Conservation (phyloP, 2,113 vertebrate genomes). For the Hypomesus transpacificus region DNA sequence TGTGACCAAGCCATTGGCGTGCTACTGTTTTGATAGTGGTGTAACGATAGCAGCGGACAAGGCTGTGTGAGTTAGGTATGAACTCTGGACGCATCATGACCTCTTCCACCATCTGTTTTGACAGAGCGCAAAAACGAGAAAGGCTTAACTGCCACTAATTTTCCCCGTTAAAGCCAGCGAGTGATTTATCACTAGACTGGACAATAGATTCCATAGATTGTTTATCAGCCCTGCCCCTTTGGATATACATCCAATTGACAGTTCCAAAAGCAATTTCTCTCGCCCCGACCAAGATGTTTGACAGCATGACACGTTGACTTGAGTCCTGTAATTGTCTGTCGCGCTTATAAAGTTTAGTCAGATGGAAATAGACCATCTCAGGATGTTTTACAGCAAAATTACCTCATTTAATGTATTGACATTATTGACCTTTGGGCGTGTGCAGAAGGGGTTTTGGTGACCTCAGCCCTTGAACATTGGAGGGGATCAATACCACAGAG, state of each 20-base stretch:
- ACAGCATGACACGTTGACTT: slow-evolving; percentile 58
- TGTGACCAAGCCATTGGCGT: too few species aligned
- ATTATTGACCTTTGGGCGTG: slow-evolving; percentile 67
- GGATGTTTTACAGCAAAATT: slow-evolving; percentile 73
- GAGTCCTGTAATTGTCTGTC: slow-evolving; percentile 60
- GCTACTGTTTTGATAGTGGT: too few species aligned
- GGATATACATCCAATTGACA: slow-evolving; percentile 46
- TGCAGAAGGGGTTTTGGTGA: slow-evolving; percentile 62
- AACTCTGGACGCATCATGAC: too few species aligned
- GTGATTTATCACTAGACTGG: slow-evolving; percentile 63
- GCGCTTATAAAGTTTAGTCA: slow-evolving; percentile 69
- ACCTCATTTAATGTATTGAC: slow-evolving; percentile 77
- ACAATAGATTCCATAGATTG: slow-evolving; percentile 53
- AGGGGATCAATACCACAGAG: slow-evolving; percentile 66
- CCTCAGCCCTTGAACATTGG: slow-evolving; percentile 64
- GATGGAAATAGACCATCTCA: slow-evolving; percentile 65
- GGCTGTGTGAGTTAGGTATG: not conserved
- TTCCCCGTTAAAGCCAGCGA: slow-evolving; percentile 34
- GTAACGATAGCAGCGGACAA: not conserved
- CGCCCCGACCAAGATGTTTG: slow-evolving; percentile 24
- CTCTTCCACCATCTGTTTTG: too few species aligned
- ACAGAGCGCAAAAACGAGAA: slow-evolving; percentile 11
- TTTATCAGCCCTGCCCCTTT: slow-evolving; percentile 57
- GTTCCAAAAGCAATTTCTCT: slow-evolving; percentile 44
- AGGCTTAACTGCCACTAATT: slow-evolving; percentile 61